Base-by-base conservation (phyloP, 2,888 invertebrate species). In the Diogma glabrata region DNA sequence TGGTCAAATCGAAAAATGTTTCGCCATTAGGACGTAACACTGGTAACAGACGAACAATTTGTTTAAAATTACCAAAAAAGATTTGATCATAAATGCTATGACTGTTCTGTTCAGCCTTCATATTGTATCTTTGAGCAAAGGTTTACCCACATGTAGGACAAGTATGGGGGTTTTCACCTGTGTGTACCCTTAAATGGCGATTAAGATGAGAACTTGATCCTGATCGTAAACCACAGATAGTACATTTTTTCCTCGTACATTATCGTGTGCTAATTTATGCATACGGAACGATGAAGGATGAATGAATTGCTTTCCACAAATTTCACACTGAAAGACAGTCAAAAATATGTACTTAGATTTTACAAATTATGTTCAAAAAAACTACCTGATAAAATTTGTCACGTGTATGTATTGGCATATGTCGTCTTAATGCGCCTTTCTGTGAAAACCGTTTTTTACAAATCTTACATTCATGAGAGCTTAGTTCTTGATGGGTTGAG, bases 391-490 rank as follows among this genome's bases (percentile, higher is more conserved):
- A 72, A 3, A 67, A 69, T 33, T 61, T 62, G 55, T 71, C 71
- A 2, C 74, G 75, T 2, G 75, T 76, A 58, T 76, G 76, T 51
- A 77, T 70, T 6, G 72, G 70, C 53, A 72, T 58, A 60, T 77
- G 76, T 33, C 76, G 64, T 57, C 70, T 68, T 14, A 76, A 62
- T 2, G 74, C 72, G 10, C 69, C 70, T 60, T 76, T 76, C 58
- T 76, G 75, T 3, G 75, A 75, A 57, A 77, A 77, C 28, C 69
- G 66, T 58, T 76, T 77, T 4, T 68, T 64, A 58, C 76, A 77
- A 52, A 67, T 64, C 10, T 62, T 60, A 60, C 77, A 77, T 20
- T 67, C 65, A 55, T 68, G 72, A 17, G 72, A 71, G 63, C 69
- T 69, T 20, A 69, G 63, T 20, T 72, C 73, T 54, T 72, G 71